Evolutionary conservation across 2,888 invertebrate genomes (phyloP).

Genomic region (Drosophila lutescens): DNA sequence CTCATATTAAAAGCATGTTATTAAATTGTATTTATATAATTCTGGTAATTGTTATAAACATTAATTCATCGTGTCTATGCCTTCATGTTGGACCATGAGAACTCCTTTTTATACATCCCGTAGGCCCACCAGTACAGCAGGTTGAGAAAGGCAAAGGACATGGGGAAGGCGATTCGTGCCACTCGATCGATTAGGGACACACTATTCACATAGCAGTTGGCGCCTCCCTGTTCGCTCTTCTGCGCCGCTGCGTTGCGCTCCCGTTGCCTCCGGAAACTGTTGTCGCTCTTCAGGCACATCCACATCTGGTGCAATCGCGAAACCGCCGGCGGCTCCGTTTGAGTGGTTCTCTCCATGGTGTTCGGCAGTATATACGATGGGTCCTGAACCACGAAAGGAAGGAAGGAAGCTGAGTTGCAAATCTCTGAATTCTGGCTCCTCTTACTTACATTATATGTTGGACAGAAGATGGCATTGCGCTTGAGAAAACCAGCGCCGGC

Average conservation of each 20-base stretch:
- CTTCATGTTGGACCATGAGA: conserved; percentile 79
- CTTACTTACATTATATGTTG: conserved; percentile 87
- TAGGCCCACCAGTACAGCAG: conserved; percentile 95
- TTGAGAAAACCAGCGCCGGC: conserved; percentile 82
- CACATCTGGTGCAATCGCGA: conserved; percentile 92
- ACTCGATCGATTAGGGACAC: conserved; percentile 93
- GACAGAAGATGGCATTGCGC: conserved; percentile 87
- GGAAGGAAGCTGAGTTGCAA: no score
- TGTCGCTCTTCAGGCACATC: conserved; percentile 92
- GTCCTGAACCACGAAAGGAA: conserved; percentile 75
- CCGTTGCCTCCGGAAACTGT: conserved; percentile 89
- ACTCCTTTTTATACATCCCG: conserved; percentile 88
- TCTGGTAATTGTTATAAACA: not conserved
- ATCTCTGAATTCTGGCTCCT: no score
- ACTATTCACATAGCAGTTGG: conserved; percentile 90
- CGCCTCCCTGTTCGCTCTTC: conserved; percentile 68
- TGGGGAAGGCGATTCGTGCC: conserved; percentile 92
- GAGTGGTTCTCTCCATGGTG: conserved; percentile 93
- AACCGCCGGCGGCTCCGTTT: conserved; percentile 89
- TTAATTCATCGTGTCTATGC: conserved; percentile 37
- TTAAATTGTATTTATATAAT: not conserved
- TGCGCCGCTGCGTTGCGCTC: conserved; percentile 89
- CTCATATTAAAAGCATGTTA: not conserved
- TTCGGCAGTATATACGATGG: conserved; percentile 84
- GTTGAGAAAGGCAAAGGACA: conserved; percentile 93